Evolutionary conservation across 92 coral and sea anemone genomes (phyloP), one percentile per base, ranked within the genome.

Genomic region (Meandrina meandrites): DNA sequence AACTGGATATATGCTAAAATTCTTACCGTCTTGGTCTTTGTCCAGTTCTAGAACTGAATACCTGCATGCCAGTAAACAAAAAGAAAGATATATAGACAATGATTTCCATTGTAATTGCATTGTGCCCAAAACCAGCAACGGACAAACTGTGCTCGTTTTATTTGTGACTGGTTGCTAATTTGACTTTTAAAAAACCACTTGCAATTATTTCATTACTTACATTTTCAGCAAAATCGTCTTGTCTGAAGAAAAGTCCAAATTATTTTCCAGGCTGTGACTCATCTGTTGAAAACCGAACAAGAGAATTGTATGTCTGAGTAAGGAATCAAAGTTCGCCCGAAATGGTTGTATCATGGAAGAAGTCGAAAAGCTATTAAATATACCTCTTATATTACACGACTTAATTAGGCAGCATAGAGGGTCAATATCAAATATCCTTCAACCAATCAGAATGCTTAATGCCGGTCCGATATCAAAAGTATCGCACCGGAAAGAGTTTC

Each of bases 1-100:
- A 40, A 40, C 45, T 6, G 45, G 45, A 40, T 40, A 40, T 40
- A 40, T 6, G 6, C 45, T 40, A n/a, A 9, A 28, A 9, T 15
- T 79, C 94, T 89, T 86, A 95, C 98, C 92, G 79, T 95, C 96
- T 15, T 85, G 86, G 89, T 95, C 84, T 88, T 81, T 87, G 90
- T 95, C 98, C 83, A 95, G 80, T 78, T 71, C 86, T 34, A 92
- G 32, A n/a, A 75, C 88, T 76, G 79, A 58, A 31, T 88, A 89
- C 93, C 98, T 94, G 36, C 11, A 31, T 16, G 10, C 2, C 6
- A 15, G 4, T 22, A 48, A 48, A 70, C 50, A 22, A 82, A 82
- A 34, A 70, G 24, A 21, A 69, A n/a, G n/a, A n/a, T n/a, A 3
- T 11, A 11, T 34, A 32, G 32, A 18, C 45, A 8, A 50, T 53